phyloP scores from a whole-genome alignment of 1,140 invertebrate genomes.

The Drosophila grimshawi region DNA sequence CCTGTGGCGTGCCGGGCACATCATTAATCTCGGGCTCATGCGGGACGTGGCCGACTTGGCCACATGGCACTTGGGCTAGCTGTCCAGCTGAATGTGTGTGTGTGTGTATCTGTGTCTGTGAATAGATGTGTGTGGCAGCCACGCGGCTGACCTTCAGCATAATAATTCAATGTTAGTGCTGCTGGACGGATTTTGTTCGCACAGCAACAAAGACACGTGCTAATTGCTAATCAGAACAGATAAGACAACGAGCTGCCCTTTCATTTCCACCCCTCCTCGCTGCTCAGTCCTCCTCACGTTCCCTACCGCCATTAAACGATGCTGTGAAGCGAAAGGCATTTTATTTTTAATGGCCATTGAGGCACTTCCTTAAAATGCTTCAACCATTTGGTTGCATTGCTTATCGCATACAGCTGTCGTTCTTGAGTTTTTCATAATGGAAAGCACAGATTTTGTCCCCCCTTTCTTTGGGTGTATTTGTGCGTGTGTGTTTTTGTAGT shows the following conservation, averaged over 20 bases:
- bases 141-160: conserved; percentile 67
- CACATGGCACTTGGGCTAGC: conserved; percentile 1
- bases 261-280: neutral
- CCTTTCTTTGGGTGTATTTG: neutral
- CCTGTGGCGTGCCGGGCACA: conserved; percentile 51
- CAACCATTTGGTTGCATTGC: neutral
- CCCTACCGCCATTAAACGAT: conserved; percentile 48
- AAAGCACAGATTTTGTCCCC: conserved; percentile 32
- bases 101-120: conserved; percentile 17
- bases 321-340: conserved; percentile 63
- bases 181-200: conserved; percentile 16
- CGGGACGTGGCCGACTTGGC: conserved; percentile 47
- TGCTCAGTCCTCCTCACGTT: neutral
- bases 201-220: conserved; percentile 63
- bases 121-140: conserved; percentile 15
- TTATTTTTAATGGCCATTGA: conserved; percentile 62
- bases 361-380: conserved; percentile 42
- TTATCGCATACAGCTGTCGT: conserved; percentile 35
- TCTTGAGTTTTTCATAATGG: conserved; percentile 27
- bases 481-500: too few relatives aligned
- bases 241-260: conserved; percentile 38
- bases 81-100: neutral
- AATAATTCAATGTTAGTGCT: conserved; percentile 67
- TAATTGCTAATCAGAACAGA: conserved; percentile 75
- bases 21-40: conserved; percentile 73